phyloP scores from a whole-genome alignment of 2,113 vertebrate species.

The Lynx canadensis region DNA sequence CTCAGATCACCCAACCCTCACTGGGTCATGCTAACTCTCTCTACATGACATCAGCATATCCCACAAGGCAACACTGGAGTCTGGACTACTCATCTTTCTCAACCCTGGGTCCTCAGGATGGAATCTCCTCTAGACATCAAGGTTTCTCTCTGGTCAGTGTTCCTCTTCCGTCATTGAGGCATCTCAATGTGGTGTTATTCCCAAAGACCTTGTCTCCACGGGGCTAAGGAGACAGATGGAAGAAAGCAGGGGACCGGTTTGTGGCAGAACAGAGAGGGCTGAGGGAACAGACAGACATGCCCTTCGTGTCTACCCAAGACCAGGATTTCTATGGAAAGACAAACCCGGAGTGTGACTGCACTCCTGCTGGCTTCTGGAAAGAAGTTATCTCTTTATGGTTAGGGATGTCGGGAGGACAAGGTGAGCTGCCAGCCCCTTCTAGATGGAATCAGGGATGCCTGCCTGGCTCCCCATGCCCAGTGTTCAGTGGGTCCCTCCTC shows the following conservation, averaged over 20 bases:
- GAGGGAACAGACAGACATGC: neutral
- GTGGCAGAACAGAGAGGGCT: neutral
- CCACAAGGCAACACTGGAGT: neutral
- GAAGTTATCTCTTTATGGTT: neutral
- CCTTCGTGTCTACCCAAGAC: neutral
- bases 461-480: neutral
- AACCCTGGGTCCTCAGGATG: neutral
- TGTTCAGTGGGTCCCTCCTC: neutral
- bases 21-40: neutral
- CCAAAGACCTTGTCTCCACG: neutral
- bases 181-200: neutral
- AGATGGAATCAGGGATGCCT: neutral
- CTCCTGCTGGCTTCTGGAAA: neutral
- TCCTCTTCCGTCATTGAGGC: neutral
- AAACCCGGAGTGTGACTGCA: rapidly evolving
- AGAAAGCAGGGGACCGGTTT: neutral
- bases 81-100: neutral
- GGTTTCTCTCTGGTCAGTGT: neutral
- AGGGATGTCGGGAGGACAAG: neutral
- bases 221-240: neutral
- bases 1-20: neutral
- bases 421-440: neutral
- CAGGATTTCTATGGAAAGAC: neutral
- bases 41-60: rapidly evolving
- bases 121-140: neutral